A percentile compares a stretch with the other conserved stretches of the same genome.
These are phyloP conservation scores for Hybognathus amarus DNA, from an alignment of 2,797 vertebrate species.

Conservation along the genomic window DNA sequence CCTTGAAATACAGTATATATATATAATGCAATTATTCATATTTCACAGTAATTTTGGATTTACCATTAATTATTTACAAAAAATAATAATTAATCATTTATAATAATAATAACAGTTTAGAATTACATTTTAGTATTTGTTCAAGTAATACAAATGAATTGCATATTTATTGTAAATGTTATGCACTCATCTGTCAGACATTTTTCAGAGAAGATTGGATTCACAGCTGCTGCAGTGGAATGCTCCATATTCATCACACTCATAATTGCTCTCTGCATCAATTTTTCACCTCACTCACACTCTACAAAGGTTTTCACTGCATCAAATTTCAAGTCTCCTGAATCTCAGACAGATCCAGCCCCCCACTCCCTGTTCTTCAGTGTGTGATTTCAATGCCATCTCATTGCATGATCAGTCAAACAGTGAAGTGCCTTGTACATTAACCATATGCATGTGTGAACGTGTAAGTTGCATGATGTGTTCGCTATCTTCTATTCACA, in stretches of 20 bases:
- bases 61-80: background rate
- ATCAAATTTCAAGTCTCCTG: slow-evolving; percentile 35
- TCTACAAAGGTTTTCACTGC: slow-evolving; percentile 31
- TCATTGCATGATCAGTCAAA: slow-evolving; percentile 67
- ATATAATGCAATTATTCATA: background rate
- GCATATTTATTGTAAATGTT: slow-evolving; percentile 1
- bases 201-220: slow-evolving; percentile 20
- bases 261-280: slow-evolving; percentile 39
- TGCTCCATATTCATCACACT: slow-evolving; percentile 19
- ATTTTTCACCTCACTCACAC: slow-evolving; percentile 32
- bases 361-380: slow-evolving; percentile 33
- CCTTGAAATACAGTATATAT: too few relatives aligned
- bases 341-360: slow-evolving; percentile 31
- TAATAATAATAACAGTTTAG: background rate
- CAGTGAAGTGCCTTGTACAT: slow-evolving; percentile 71
- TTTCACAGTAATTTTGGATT: background rate
- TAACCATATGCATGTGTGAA: slow-evolving; percentile 71
- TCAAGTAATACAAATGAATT: background rate
- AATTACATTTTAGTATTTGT: background rate
- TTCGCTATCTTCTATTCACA: slow-evolving; percentile 75
- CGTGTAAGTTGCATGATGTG: slow-evolving; percentile 63
- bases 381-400: slow-evolving; percentile 64
- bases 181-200: slow-evolving; percentile 5
- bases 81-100: background rate
- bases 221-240: slow-evolving; percentile 28